Conservation (phyloP, 2,888 invertebrate species). For the Cordilura impudica region DNA sequence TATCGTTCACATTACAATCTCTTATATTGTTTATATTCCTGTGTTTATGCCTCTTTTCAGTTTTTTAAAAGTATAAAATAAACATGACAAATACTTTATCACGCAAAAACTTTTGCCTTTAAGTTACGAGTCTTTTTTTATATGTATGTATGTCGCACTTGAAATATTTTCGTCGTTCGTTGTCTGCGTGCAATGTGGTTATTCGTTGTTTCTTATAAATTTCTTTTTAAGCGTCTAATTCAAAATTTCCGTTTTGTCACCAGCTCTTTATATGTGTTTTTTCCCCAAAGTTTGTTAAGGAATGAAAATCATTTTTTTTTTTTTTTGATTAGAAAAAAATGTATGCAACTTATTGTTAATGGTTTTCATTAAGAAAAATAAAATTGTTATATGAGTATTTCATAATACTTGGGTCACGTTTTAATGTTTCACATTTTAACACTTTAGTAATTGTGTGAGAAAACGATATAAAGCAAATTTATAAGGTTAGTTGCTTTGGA, state of each 20-base stretch:
- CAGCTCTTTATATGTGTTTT: background rate
- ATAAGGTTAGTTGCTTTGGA: too few relatives aligned
- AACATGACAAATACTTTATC: background rate
- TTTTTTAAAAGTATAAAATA: background rate
- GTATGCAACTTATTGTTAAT: too few relatives aligned
- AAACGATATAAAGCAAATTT: too few relatives aligned
- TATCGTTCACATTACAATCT: too few relatives aligned
- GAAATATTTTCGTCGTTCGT: background rate
- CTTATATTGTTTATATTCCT: too few relatives aligned
- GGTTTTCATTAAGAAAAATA: too few relatives aligned
- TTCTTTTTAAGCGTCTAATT: background rate
- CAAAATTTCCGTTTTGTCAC: background rate
- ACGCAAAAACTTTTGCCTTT: background rate
- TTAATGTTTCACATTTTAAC: slow-evolving; percentile 56
- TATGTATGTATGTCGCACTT: too few relatives aligned
- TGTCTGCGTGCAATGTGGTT: background rate
- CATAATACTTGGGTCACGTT: slow-evolving; percentile 60
- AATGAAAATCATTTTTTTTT: too few relatives aligned
- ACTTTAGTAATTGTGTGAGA: background rate
- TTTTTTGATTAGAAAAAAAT: too few relatives aligned
- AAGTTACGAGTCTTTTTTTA: background rate
- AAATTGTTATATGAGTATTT: background rate
- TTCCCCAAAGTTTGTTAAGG: background rate
- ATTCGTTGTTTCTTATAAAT: background rate
- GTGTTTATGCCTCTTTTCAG: too few relatives aligned